Base-by-base conservation (phyloP, 2,888 invertebrate species). In the Neocrepidodera transversa region DNA sequence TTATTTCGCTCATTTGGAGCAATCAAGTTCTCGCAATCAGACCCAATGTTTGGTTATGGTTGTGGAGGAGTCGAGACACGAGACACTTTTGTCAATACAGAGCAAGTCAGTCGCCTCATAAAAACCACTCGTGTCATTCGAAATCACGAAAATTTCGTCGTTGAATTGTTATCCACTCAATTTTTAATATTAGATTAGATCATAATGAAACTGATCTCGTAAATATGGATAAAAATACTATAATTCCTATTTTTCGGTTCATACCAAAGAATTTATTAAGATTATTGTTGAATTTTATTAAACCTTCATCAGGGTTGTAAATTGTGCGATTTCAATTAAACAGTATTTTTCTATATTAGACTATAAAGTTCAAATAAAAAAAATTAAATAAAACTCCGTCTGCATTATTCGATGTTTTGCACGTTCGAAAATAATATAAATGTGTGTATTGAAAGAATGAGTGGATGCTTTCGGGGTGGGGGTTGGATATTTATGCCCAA, bases 1-100 rank as follows among this genome's bases (percentile, higher is more conserved):
- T 77, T 78, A 79, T 78, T 80, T 77, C 78, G 78, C 79, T 78
- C 76, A 78, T 80, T 80, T 76, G 76, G 76, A 74, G 78, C 80
- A 78, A 81, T 81, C 80, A 80, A 77, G 78, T 77, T 74, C 75
- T 79, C 78, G 80, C 79, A 79, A 81, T 81, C 80, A 79, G 75
- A 70, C 68, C 68, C 70, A 70, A 68, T 71, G 74, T 73, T 75
- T 78, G 78, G 80, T 80, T 80, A 80, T 81, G 45, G 28, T 28
- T 14, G 45, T 14, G 11, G 45, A 47, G 16, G 77, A 78, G 75
- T 76, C 78, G 79, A 78, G 79, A 78, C 75, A 74, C 74, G 74
- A 79, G 81, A 80, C 80, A 80, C 81, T 83, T 82, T 82, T 82
- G 81, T 82, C 82, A 82, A 82, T 82, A 82, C 79, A 79, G 76